Conservation (phyloP, 2,888 invertebrate genomes). For the Erynnis tages region DNA sequence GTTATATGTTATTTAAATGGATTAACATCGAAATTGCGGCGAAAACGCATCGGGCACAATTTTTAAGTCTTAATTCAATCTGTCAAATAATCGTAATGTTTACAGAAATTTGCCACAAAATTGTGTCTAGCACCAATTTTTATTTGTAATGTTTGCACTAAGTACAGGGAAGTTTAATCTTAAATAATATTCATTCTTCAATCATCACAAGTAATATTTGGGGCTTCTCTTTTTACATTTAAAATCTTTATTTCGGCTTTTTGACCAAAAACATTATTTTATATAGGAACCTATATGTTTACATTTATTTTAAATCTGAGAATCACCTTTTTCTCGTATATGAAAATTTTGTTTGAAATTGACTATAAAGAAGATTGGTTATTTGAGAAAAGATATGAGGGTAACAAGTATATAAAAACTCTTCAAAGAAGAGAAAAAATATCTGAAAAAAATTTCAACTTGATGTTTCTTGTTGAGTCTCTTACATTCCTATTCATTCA, state of each 20-base stretch:
- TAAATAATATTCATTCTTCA: not conserved
- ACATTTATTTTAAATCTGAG: constrained; percentile 14
- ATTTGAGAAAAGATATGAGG: not conserved
- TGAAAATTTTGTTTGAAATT: constrained; percentile 28
- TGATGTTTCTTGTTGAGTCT: too few species aligned
- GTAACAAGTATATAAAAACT: too few species aligned
- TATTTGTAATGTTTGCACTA: constrained; percentile 9
- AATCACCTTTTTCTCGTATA: constrained; percentile 21
- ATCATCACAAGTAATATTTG: not conserved
- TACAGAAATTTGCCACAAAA: too few species aligned
- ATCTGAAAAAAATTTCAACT: too few species aligned
- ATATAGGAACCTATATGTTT: constrained; percentile 18
- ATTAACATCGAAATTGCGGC: too few species aligned
- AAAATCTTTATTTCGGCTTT: constrained; percentile 14
- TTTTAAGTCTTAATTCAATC: too few species aligned
- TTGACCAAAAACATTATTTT: constrained; percentile 16
- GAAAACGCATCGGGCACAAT: too few species aligned
- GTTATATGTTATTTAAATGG: too few species aligned
- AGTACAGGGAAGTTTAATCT: not conserved
- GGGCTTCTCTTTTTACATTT: constrained; percentile 1
- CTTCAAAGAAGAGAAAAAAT: too few species aligned
- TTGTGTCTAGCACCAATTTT: constrained; percentile 3
- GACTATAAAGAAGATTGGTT: constrained; percentile 29
- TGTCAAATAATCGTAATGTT: too few species aligned
- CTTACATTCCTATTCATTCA: too few species aligned